Base-by-base conservation (phyloP, 1,140 invertebrate genomes). In the Drosophila pallidifrons region DNA sequence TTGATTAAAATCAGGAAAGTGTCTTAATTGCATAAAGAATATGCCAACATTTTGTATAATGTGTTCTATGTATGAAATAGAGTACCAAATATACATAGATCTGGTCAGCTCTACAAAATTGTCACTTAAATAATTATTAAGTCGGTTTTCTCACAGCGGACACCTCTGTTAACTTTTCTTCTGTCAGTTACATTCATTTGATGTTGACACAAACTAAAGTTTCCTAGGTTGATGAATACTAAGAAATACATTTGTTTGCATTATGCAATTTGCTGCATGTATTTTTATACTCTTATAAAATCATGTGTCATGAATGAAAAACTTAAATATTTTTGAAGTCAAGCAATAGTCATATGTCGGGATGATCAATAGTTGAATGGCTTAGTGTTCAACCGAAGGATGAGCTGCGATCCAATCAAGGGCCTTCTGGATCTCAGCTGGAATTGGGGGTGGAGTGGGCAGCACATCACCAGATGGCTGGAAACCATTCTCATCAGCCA, bases 371-470 rank as follows among this genome's bases (percentile, higher is more conserved):
- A 3, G 2, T 63, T 2, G 10, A 20, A 35, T 5, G 13, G 8
- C 11, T 52, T 64, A 63, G 28, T 68, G 65, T 16, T 71, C 45
- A 1, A 51, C 25, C 2, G 10, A 28, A 49, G 81, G 75, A 91
- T 94, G 11, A 7, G 92, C 87, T 1, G 92, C 90, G 51, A 93
- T 91, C 30, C 92, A 88, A 67, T 92, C 92, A 6, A 92, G 89
- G 64, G 95, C 93, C 58, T 93, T 94, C 10, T 93, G 93, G 65
- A 96, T 96, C 11, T 94, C 95, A 72, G 93, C 93, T 10, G 95
- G 96, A 35, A 96, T 94, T 47, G 95, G 95, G 1, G 95, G 95
- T 10, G 95, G 94, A 4, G 95, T 96, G 15, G 94, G 94, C 15
- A 94, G 77, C 76, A 93, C 92, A 3, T 89, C 92, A 3, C 94